Base-by-base conservation (phyloP, 2,113 vertebrate species). In the Epinephelus moara region DNA sequence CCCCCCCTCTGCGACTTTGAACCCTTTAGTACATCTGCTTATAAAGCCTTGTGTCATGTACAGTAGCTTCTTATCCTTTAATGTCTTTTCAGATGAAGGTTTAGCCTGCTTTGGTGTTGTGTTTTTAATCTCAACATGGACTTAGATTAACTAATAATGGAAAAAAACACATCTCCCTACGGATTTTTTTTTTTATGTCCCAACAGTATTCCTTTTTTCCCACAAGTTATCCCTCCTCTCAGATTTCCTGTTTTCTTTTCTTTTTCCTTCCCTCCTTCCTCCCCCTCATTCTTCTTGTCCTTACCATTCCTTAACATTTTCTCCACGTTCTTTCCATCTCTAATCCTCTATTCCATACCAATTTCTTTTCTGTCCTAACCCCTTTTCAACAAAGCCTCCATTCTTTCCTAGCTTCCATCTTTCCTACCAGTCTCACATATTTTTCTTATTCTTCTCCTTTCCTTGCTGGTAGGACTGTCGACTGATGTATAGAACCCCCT, bases 51-150 rank as follows among this genome's bases (percentile, higher is more conserved):
- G 85, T 77, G 52, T 72, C 57, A 55, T 52, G 9, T 75, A 49
- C 18, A 7, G 61, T 61, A 59, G 55, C 74, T 75, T 64, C 4
- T 60, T 45, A 78, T 59, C 45, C 53, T 57, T 47, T 59, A 70
- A 70, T 72, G 19, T 75, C 13, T 40, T 12, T 56, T 63, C 63
- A 53, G n/a, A 19, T 45, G 45, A 75, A 56, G 73, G 57, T 27
- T 84, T 75, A 83, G 60, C 10, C 45, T 52, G 23, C 52, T 47
- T 55, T 69, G 52, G n/a, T 47, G 62, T 53, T 53, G n/a, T 66
- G 42, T 71, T 80, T 82, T 56, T 71, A 77, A 85, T 83, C 61
- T 75, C 81, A 78, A 23, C 66, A 82, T 80, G 59, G 10, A 70
- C n/a, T 60, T 59, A 70, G 45, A 84, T 81, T 42, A 72, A 70